These are phyloP conservation scores for Hippopotamyrus pictus DNA, from an alignment of 2,797 vertebrate genomes.

Conservation along the genomic window DNA sequence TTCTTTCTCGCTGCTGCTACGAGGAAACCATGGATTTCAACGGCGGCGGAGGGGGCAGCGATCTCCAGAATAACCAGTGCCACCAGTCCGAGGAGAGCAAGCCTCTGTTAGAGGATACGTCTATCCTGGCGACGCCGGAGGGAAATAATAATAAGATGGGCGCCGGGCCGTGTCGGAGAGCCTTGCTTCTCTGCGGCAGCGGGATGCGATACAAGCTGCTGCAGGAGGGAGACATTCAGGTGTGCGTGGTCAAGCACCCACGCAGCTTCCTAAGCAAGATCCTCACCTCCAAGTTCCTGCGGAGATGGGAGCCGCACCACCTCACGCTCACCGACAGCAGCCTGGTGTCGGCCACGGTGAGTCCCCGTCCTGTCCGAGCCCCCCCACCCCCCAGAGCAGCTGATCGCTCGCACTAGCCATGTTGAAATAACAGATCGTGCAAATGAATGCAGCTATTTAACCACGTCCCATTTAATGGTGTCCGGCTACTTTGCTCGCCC, in stretches of 20 bases:
- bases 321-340: constrained; percentile 86
- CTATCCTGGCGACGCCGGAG: constrained; percentile 60
- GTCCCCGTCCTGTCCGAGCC: constrained; percentile 32
- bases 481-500: not conserved
- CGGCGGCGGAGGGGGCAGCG: constrained; percentile 67
- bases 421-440: not conserved
- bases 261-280: constrained; percentile 98
- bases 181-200: constrained; percentile 76
- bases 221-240: constrained; percentile 97
- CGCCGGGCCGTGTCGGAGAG: constrained; percentile 76
- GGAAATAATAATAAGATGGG: constrained; percentile 75
- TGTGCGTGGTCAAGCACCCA: constrained; percentile 92
- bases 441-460: not conserved
- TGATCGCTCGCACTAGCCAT: not conserved
- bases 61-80: constrained; percentile 73
- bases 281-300: constrained; percentile 92
- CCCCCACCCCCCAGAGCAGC: not conserved
- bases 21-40: constrained; percentile 75
- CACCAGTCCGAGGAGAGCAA: constrained; percentile 89
- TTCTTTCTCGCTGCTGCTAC: not conserved
- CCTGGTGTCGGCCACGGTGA: constrained; percentile 91
- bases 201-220: constrained; percentile 97
- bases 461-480: not conserved
- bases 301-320: constrained; percentile 95
- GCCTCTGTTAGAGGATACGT: constrained; percentile 82